Conservation (phyloP, 2,113 vertebrate genomes). For the Sclerurus mexicanus region DNA sequence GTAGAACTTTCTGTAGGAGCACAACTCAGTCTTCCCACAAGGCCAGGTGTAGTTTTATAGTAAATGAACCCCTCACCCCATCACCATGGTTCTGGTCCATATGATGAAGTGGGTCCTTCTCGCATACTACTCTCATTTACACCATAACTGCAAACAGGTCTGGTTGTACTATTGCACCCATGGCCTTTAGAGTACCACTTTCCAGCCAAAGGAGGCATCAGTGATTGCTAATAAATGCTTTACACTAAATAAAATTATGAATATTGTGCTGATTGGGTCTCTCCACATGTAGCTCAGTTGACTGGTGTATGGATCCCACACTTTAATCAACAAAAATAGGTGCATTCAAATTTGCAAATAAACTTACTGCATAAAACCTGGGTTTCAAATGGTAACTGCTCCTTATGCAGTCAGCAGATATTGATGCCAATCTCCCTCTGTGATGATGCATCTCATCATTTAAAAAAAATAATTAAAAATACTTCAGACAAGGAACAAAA, state of each 20-base stretch:
- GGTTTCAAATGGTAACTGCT: neutral
- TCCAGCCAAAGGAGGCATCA: neutral
- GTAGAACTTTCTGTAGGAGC: neutral
- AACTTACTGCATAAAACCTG: neutral
- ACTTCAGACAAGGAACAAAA: neutral
- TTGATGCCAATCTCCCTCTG: neutral
- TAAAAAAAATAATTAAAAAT: neutral
- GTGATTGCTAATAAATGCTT: neutral
- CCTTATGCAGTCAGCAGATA: neutral
- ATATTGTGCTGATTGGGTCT: neutral
- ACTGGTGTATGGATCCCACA: neutral
- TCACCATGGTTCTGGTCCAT: accelerated
- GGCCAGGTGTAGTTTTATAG: neutral
- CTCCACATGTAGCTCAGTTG: neutral
- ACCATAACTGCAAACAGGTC: neutral
- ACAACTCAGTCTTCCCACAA: neutral
- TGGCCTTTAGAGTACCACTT: neutral
- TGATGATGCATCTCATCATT: neutral
- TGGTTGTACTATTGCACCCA: neutral
- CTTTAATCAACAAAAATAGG: neutral
- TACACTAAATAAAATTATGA: neutral
- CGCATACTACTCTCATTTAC: neutral
- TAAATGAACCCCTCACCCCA: neutral
- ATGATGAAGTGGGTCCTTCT: neutral
- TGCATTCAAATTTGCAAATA: neutral